Evolutionary conservation across 2,888 invertebrate species (phyloP), one percentile per base, ranked within the genome.

Genomic region (Cacoxenus indagator): DNA sequence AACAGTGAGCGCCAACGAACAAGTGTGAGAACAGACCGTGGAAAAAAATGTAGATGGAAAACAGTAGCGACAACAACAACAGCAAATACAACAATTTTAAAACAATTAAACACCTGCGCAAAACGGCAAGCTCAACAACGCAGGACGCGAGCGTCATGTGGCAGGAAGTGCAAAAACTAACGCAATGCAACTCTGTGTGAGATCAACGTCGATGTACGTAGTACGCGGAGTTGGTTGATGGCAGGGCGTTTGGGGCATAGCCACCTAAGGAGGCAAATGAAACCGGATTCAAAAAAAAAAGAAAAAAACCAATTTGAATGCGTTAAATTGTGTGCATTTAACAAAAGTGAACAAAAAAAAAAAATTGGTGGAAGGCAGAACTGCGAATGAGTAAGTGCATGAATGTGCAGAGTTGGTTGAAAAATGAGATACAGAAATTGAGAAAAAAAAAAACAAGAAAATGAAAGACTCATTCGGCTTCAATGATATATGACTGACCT

Each of bases 261-360:
- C 22, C 57, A 45, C 48, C 55, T 67, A 68, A 68, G 43, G 11
- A 54, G 24, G 11, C 9, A 22, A 55, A 24, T 14, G 26, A 31
- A 19, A 17, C 48, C 61, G 22, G 9, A 31, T 37, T 22, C 29
- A 6, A 59, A 61, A 67, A 61, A 51, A 65, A 48, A 4, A 4
- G 14, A 6, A 48, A 51, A 1, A 54, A 55, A 26, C 9, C 4
- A 14, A 26, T 19, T 54, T 31, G 54, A 48, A 70, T 74, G 79
- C 75, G 73, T 77, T 81, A 82, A 82, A 81, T 81, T 81, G 76
- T 81, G 76, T 79, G 74, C 73, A 79, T 79, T 81, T 73, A 76
- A 74, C 75, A 22, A 31, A 67, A 43, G 8, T 31, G 46, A 70
- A 69, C 51, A 64, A 57, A 62, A 71, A 54, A 26, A 54, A 59